Evolutionary conservation across 2,113 vertebrate genomes (phyloP).

Genomic region (Herpetotheres cachinnans): DNA sequence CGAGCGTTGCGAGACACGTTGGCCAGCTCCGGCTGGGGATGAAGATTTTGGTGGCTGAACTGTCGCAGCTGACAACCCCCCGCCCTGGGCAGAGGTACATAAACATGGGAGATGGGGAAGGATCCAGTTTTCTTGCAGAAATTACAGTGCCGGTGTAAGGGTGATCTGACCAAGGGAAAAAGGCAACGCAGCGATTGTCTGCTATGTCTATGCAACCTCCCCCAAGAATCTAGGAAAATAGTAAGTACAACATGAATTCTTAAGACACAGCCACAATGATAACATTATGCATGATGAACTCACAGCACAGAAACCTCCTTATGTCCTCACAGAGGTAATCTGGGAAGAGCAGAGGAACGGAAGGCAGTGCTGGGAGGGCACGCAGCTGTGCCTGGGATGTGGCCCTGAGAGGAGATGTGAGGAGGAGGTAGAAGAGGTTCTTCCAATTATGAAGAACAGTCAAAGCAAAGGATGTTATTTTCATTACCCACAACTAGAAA

Average conservation of each 20-base stretch:
- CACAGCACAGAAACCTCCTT: neutral
- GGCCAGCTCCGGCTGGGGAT: neutral
- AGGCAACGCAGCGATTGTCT: neutral
- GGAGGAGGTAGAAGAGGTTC: neutral
- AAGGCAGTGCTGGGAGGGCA: neutral
- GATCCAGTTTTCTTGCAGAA: neutral
- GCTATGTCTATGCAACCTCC: neutral
- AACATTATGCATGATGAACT: neutral
- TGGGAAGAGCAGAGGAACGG: neutral
- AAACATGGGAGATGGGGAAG: neutral
- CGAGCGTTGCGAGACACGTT: rapidly evolving
- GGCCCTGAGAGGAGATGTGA: neutral
- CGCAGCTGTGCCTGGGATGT: neutral
- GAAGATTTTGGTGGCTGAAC: neutral
- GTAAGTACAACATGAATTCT: neutral
- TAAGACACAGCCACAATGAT: neutral
- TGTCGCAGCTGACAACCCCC: neutral
- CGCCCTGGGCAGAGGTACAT: neutral
- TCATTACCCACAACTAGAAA: neutral
- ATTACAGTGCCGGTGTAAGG: neutral
- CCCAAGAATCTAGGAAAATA: neutral
- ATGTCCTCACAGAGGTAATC: neutral
- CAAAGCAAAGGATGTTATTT: rapidly evolving
- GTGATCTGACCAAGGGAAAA: neutral
- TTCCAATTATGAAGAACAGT: neutral